These are phyloP conservation scores for Mantis religiosa DNA, from an alignment of 2,888 invertebrate species.

Conservation along the genomic window DNA sequence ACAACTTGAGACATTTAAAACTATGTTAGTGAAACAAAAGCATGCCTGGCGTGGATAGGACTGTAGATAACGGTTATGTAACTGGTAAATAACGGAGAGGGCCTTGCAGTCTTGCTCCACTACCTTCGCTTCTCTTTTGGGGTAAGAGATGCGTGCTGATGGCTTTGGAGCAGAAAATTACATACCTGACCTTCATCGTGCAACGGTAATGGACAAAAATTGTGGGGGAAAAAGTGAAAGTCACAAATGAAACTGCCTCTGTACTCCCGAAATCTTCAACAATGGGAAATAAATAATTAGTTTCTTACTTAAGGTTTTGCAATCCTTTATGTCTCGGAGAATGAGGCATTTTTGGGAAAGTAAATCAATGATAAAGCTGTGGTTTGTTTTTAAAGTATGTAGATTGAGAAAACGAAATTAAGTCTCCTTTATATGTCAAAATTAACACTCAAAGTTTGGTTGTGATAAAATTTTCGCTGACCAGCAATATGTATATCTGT, in stretches of 20 bases:
- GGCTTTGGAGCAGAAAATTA: neutral
- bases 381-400: no score
- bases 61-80: neutral
- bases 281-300: neutral
- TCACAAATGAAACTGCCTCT: neutral
- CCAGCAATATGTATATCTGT: no score
- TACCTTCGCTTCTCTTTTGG: neutral
- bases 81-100: neutral
- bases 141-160: neutral
- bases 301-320: no score
- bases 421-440: no score
- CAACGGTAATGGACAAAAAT: neutral
- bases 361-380: no score
- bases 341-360: no score
- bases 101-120: neutral
- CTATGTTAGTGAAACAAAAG: neutral
- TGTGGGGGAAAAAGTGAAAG: neutral
- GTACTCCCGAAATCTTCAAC: neutral
- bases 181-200: neutral
- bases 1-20: neutral
- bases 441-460: no score
- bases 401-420: no score
- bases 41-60: neutral
- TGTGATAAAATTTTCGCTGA: no score
- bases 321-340: no score